phyloP scores from a whole-genome alignment of 2,797 vertebrate genomes.

The Sebastes kiyomatsui region DNA sequence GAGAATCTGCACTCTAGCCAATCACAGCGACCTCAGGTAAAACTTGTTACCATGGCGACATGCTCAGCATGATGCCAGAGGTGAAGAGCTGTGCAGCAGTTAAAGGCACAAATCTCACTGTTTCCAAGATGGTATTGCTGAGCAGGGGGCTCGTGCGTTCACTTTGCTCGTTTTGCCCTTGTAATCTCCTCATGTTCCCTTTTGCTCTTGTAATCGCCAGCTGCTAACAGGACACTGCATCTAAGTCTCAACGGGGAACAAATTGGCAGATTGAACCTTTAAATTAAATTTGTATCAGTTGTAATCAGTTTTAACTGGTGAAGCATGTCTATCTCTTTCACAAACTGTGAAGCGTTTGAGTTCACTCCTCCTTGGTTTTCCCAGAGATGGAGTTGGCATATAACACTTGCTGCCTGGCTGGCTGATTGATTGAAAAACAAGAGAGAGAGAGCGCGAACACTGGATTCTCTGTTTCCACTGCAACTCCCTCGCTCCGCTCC shows the following conservation, averaged over 20 bases:
- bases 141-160: slow-evolving; percentile 17
- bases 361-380: slow-evolving; percentile 33
- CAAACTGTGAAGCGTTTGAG: slow-evolving; percentile 15
- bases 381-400: slow-evolving; percentile 63
- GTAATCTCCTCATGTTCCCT: slow-evolving; percentile 57
- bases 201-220: slow-evolving; percentile 50
- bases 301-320: slow-evolving; percentile 35
- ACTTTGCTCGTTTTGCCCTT: slow-evolving; percentile 28
- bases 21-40: slow-evolving; percentile 60
- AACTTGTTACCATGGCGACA: slow-evolving; percentile 69
- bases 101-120: slow-evolving; percentile 33
- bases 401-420: slow-evolving; percentile 44
- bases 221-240: slow-evolving; percentile 37
- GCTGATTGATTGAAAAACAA: slow-evolving; percentile 70
- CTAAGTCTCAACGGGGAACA: slow-evolving; percentile 29
- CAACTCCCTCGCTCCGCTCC: slow-evolving; percentile 59
- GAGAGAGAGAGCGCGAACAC: slow-evolving; percentile 61
- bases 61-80: slow-evolving; percentile 38
- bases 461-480: slow-evolving; percentile 78
- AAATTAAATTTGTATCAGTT: slow-evolving; percentile 46
- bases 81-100: slow-evolving; percentile 40
- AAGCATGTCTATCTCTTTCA: slow-evolving; percentile 31
- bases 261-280: slow-evolving; percentile 51
- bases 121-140: slow-evolving; percentile 12
- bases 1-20: slow-evolving; percentile 39